Percentiles rank a stretch among this genome's conserved stretches.
Evolutionary conservation across 2,113 vertebrate genomes (phyloP).

Genomic region (Globicephala melas): DNA sequence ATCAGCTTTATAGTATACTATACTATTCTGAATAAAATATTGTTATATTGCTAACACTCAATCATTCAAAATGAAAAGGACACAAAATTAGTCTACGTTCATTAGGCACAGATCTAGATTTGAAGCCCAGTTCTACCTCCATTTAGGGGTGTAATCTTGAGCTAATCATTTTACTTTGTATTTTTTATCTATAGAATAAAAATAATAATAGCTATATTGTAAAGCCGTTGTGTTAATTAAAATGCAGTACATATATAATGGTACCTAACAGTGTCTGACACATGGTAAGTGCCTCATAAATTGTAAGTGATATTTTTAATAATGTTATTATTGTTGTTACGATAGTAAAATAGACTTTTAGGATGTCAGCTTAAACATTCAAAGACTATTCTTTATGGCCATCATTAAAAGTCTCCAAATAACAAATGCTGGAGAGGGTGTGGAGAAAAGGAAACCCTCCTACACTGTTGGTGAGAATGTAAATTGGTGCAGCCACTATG

Average conservation of each 20-base stretch:
- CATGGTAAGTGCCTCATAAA: background rate
- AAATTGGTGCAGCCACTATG: no score
- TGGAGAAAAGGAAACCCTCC: no score
- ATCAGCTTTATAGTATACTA: slow-evolving; percentile 62
- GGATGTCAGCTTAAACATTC: slow-evolving; percentile 62
- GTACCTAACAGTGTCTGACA: background rate
- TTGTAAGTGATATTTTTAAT: background rate
- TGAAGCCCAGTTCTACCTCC: background rate
- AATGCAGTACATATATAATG: background rate
- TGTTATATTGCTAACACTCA: slow-evolving; percentile 55
- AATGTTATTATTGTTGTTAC: background rate
- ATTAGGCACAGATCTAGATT: background rate
- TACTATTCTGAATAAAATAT: slow-evolving; percentile 16
- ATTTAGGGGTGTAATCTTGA: background rate
- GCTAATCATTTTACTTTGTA: background rate
- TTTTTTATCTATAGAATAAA: background rate
- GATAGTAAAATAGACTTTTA: background rate
- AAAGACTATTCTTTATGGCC: slow-evolving; percentile 39
- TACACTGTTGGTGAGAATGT: no score
- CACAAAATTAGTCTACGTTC: slow-evolving; percentile 39
- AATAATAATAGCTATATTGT: background rate
- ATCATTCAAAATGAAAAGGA: slow-evolving; percentile 53
- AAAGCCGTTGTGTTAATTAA: background rate
- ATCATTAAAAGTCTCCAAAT: no score
- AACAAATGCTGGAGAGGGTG: no score